These are phyloP conservation scores for Chaetodon trifascialis DNA, from an alignment of 2,113 vertebrate genomes.

Conservation along the genomic window DNA sequence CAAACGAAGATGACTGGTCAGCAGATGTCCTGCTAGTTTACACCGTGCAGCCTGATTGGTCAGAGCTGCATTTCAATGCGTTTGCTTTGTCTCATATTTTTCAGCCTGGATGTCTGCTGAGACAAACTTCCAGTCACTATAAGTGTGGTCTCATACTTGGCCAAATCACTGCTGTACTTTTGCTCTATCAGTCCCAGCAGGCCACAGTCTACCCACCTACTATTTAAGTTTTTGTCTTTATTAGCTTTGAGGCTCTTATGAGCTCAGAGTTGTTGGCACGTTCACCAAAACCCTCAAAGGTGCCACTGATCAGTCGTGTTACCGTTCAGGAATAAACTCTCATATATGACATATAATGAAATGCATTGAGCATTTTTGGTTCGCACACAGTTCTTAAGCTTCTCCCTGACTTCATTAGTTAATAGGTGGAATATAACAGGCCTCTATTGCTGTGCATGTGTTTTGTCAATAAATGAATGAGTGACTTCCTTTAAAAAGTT, in stretches of 20 bases:
- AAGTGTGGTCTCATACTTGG: background rate
- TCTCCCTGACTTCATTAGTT: background rate
- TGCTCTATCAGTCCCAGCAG: no score
- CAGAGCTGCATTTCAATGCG: background rate
- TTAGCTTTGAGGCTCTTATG: no score
- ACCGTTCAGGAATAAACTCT: no score
- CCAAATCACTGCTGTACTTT: no score
- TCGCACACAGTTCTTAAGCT: no score
- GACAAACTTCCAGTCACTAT: background rate
- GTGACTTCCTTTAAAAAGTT: background rate
- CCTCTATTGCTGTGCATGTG: background rate
- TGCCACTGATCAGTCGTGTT: no score
- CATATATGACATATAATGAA: no score
- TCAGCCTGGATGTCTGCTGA: background rate
- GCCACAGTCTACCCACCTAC: no score
- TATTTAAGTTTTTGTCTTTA: no score
- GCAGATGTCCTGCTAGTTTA: background rate
- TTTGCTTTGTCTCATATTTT: background rate
- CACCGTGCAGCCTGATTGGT: background rate
- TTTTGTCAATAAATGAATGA: background rate
- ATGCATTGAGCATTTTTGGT: no score
- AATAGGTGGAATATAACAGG: background rate
- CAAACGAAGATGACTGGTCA: constrained; percentile 19
- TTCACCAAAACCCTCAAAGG: no score
- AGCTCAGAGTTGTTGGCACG: no score